Conservation (phyloP, 2,888 invertebrate genomes). For the Palloptera scutellata region DNA sequence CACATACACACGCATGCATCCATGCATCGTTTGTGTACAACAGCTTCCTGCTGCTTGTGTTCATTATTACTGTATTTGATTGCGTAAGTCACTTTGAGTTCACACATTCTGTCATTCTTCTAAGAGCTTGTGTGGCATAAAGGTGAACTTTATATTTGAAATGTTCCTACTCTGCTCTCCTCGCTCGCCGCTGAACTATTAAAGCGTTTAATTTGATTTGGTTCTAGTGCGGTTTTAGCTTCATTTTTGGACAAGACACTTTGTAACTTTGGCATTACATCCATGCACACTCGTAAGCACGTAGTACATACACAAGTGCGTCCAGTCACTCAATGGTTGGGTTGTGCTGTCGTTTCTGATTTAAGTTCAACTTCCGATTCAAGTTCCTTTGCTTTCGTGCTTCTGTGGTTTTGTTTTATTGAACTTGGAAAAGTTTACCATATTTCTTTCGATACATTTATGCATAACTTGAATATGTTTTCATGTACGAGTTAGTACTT, state of each 20-base stretch:
- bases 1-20: not conserved
- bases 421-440: conserved; percentile 30
- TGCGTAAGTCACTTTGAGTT: not conserved
- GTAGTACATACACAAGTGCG: not conserved
- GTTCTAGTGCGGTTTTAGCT: conserved; percentile 50
- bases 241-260: conserved; percentile 29
- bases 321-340: conserved; percentile 15
- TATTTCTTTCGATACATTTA: conserved; percentile 17
- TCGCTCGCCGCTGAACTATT: conserved; percentile 30
- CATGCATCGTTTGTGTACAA: not conserved
- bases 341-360: conserved; percentile 21
- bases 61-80: not conserved
- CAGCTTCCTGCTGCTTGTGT: not conserved
- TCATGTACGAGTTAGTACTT: conserved; percentile 18
- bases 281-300: conserved; percentile 1
- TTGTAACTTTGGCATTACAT: conserved; percentile 23
- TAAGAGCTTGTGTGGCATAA: not conserved
- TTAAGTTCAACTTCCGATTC: conserved; percentile 12
- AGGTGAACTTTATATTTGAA: not conserved
- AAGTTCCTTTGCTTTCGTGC: conserved; percentile 1
- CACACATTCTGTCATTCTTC: not conserved
- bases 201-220: conserved; percentile 37
- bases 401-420: conserved; percentile 28
- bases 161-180: not conserved
- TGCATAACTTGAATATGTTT: conserved; percentile 11